Conservation (phyloP, 2,888 invertebrate species). For the Dryococelus australis region DNA sequence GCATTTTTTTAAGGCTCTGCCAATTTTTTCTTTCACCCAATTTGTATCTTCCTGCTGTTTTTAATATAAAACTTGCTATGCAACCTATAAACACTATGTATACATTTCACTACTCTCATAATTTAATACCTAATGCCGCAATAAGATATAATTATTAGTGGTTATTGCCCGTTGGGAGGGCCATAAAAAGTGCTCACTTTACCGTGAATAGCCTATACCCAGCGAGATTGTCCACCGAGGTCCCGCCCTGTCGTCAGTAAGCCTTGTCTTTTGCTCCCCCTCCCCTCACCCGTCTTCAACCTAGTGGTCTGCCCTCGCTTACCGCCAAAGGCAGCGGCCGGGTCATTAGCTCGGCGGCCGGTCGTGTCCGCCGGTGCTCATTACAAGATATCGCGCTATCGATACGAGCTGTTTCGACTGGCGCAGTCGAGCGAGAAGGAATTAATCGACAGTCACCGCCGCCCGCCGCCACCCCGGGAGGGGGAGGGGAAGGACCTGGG, state of each 20-base stretch:
- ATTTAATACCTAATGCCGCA: no score
- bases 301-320: neutral
- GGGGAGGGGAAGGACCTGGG: neutral
- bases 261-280: neutral
- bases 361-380: slow-evolving; percentile 6
- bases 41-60: no score
- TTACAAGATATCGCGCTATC: neutral
- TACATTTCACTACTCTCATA: no score
- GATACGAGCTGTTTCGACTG: slow-evolving; percentile 30
- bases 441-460: slow-evolving; percentile 23
- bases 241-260: neutral
- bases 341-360: neutral
- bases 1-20: no score
- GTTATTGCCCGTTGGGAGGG: no score
- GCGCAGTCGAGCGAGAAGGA: slow-evolving; percentile 30
- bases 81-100: no score
- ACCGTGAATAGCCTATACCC: no score
- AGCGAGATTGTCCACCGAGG: no score
- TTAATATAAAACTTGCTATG: no score
- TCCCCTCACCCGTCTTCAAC: neutral
- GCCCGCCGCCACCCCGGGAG: neutral
- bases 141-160: no score
- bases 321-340: neutral
- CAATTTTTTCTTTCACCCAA: no score
- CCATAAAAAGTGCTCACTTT: no score